phyloP scores from a whole-genome alignment of 2,888 invertebrate species.

The Sarcophaga rosellei region DNA sequence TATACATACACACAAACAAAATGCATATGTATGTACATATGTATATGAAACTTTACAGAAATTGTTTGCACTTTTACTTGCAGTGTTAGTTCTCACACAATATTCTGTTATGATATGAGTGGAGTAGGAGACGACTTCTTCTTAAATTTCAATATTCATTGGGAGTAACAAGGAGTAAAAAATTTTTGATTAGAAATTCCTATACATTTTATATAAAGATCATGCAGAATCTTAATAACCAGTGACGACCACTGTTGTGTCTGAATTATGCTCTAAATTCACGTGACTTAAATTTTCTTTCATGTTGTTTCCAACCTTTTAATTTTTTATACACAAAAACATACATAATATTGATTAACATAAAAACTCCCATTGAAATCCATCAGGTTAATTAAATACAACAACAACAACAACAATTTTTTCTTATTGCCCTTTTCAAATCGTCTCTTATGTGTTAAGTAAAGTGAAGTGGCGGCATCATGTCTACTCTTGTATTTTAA shows the following conservation, averaged over 20 bases:
- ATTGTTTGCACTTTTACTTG: not conserved
- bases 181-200: too few relatives aligned
- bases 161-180: too few relatives aligned
- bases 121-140: too few relatives aligned
- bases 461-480: conserved; percentile 45
- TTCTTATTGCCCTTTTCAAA: not conserved
- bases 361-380: conserved; percentile 36
- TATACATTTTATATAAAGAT: too few relatives aligned
- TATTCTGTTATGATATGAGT: too few relatives aligned
- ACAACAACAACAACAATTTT: conserved; percentile 24
- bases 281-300: not conserved
- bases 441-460: not conserved
- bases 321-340: not conserved
- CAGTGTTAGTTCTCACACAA: too few relatives aligned
- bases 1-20: not conserved
- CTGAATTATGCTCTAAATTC: not conserved
- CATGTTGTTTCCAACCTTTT: not conserved
- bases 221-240: too few relatives aligned
- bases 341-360: not conserved
- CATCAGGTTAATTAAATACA: conserved; percentile 53
- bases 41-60: not conserved
- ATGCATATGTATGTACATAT: too few relatives aligned
- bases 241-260: too few relatives aligned
- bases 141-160: too few relatives aligned
- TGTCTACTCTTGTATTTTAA: conserved; percentile 37